These are phyloP conservation scores for Atherinosoma microstoma DNA, from an alignment of 2,797 vertebrate genomes.

Conservation along the genomic window DNA sequence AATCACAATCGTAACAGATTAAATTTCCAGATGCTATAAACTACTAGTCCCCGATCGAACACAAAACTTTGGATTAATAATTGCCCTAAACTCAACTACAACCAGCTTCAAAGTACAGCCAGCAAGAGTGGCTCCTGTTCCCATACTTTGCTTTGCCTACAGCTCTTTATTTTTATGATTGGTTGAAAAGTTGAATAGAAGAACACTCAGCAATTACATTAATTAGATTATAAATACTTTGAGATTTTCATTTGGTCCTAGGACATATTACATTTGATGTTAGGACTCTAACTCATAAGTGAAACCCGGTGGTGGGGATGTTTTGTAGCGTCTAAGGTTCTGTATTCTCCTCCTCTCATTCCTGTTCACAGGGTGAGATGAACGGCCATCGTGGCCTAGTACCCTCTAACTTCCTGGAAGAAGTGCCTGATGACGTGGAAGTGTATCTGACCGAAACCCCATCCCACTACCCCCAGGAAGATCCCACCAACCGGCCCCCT, in stretches of 20 bases:
- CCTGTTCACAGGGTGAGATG: conserved; percentile 88
- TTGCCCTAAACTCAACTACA: no score
- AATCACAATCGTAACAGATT: no score
- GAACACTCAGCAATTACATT: not conserved
- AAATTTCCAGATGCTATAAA: no score
- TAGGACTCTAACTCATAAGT: not conserved
- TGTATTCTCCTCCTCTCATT: not conserved
- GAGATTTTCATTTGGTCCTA: not conserved
- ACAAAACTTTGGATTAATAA: no score
- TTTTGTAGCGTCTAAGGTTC: not conserved
- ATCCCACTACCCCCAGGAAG: conserved; percentile 85
- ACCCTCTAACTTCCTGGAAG: conserved; percentile 99
- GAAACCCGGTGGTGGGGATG: not conserved
- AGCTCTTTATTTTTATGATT: no score
- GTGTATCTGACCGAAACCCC: conserved; percentile 95
- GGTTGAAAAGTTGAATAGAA: not conserved
- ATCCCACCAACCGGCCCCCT: conserved; percentile 69
- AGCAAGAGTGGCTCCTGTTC: no score
- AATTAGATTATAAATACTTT: no score
- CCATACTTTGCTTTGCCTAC: no score
- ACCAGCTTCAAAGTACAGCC: no score
- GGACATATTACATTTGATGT: not conserved
- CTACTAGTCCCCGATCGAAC: no score
- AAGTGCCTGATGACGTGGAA: conserved; percentile 99
- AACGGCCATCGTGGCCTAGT: conserved; percentile 96